Conservation (phyloP, 2,113 vertebrate genomes). For the Zeus faber region DNA sequence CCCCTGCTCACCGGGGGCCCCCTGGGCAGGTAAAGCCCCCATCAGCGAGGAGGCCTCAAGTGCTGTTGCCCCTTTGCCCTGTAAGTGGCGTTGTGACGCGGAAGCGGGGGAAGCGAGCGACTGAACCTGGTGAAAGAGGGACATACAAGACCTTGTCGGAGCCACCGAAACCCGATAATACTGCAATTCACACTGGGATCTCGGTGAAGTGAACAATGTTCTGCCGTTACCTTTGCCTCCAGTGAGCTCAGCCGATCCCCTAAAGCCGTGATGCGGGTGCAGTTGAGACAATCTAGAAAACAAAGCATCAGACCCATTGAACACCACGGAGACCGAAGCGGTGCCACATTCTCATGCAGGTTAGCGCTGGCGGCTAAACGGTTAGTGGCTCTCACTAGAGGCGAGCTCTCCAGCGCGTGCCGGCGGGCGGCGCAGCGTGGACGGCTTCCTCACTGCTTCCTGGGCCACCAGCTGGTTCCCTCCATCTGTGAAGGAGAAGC, state of each 20-base stretch:
- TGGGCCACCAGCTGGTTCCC: conserved; percentile 68
- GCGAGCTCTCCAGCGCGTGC: conserved; percentile 56
- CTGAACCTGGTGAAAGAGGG: conserved; percentile 76
- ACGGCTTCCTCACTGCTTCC: conserved; percentile 69
- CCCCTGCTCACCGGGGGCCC: conserved; percentile 80
- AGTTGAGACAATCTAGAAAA: conserved; percentile 86
- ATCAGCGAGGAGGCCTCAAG: conserved; percentile 62
- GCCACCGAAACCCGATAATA: not conserved
- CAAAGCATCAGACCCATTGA: conserved; percentile 7
- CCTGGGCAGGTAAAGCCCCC: conserved; percentile 74
- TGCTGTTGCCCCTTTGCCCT: conserved; percentile 41
- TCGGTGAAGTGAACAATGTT: not conserved
- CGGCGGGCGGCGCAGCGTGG: conserved; percentile 57
- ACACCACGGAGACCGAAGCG: not conserved
- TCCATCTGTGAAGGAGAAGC: conserved; percentile 64
- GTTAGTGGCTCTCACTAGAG: conserved; percentile 77
- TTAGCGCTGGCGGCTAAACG: not conserved
- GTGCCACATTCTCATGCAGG: no score
- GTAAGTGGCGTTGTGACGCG: conserved; percentile 44
- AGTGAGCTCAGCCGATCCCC: conserved; percentile 79
- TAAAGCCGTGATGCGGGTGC: conserved; percentile 83
- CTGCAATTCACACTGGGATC: not conserved
- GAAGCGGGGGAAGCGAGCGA: conserved; percentile 60
- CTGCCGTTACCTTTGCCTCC: conserved; percentile 80
- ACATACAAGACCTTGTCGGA: conserved; percentile 12